A percentile compares a stretch with the other conserved stretches of the same genome.
These are phyloP conservation scores for Globodera ellingtonae DNA, from an alignment of 1,140 invertebrate species.

Conservation along the genomic window DNA sequence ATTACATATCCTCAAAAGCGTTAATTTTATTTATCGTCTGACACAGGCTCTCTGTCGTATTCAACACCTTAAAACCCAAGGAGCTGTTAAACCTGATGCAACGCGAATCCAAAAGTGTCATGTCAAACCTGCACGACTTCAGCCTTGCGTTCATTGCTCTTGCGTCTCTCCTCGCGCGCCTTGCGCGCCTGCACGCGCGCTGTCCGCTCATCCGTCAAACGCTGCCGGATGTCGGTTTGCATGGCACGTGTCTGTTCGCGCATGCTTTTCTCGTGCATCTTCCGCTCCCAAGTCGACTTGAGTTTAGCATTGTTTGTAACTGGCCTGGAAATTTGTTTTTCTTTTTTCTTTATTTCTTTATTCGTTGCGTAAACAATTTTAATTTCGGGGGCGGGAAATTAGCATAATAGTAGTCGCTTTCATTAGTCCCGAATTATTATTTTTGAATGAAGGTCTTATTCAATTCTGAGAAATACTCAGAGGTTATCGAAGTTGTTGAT, in stretches of 20 bases:
- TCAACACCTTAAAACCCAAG: too few species aligned
- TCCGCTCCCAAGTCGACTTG: background rate
- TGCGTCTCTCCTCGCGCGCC: background rate
- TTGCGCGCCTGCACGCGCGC: background rate
- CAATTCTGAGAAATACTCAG: too few species aligned
- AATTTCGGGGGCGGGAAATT: too few species aligned
- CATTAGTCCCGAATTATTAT: too few species aligned
- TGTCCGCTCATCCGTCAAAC: background rate
- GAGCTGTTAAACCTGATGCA: too few species aligned
- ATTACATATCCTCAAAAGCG: too few species aligned
- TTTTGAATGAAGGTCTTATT: too few species aligned
- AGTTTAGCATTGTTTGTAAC: background rate
- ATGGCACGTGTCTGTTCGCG: background rate
- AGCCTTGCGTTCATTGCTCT: conserved; percentile 2
- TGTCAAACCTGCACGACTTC: conserved; percentile 5
- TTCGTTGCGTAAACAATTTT: background rate
- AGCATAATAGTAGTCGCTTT: too few species aligned
- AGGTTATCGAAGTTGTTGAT: too few species aligned
- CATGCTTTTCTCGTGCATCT: background rate
- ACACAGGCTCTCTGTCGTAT: too few species aligned
- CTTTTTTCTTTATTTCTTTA: too few species aligned
- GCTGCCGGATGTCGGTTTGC: background rate
- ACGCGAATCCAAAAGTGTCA: background rate
- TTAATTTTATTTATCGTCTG: too few species aligned
- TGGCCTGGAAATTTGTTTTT: background rate